Base-by-base conservation (phyloP, 2,888 invertebrate genomes). In the Cloeon dipterum region DNA sequence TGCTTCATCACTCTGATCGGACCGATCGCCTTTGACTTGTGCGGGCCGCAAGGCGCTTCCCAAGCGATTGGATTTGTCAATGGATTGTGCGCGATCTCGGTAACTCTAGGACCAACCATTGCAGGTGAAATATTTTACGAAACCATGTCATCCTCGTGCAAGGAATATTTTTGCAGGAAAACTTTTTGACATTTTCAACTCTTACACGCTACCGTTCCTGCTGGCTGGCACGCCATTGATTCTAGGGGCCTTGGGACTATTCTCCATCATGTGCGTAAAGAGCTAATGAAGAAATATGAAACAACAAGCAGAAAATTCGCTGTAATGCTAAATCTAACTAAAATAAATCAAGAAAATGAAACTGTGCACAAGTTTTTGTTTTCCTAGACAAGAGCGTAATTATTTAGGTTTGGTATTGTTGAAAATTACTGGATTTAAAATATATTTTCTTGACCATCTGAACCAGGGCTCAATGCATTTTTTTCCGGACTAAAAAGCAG, bases 41-140 rank as follows among this genome's bases (percentile, higher is more conserved):
- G 86, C 45, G 91, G 89, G 1, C 51, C 52, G 8, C 59, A 63
- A 36, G 75, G 75, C 19, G 91, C 88, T 1, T 76, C 86, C 0
- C 89, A 91, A 55, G 89, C 85, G 1, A 86, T 91, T 46, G 89
- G 91, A 1, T 88, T 82, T 49, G 64, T 91, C 46, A 59, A 91
- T 34, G 88, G 88, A 2, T 58, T 89, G 41, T 82, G 85, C 42
- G 82, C 89, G 3, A 57, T 82, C 39, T 89, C 91, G 0, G 53
- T 91, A 42, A 85, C 83, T 0, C 55, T 81, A 23, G 91, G 91
- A 0, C 88, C 91, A 2, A 78, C 82, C 5, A 62, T 89, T 36
- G 89, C 88, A 20, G 88, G 82, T 43, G 62, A 67, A 44, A 56
- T 77, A 7, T 69, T 63, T 44, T 65, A 65, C 32, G n/a, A 10